Evolutionary conservation across 2,113 vertebrate genomes (phyloP), one percentile per base, ranked within the genome.

Genomic region (Chionodraco myersi): DNA sequence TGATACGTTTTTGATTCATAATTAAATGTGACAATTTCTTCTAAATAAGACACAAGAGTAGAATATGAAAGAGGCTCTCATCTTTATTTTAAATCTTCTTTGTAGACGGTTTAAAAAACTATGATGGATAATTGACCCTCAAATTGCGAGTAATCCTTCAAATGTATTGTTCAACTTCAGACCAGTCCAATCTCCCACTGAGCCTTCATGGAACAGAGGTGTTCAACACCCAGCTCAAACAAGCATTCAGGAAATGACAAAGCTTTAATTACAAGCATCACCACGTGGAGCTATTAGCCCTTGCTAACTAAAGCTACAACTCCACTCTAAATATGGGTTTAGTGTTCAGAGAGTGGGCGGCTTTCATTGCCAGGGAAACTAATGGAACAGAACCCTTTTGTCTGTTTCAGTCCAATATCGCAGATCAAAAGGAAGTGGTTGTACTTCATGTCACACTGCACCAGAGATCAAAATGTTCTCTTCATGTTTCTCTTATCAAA

Each of bases 331-430:
- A 82, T 86, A 77, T 48, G 82, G 87, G 73, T 82, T 88, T 82
- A 23, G 59, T 1, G 8, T 15, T 61, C 52, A 52, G 73, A 21
- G 61, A 82, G 72, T 30, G 66, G 72, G 86, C 51, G 64, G 80
- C 79, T 79, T 81, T 85, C 82, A 89, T 91, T 77, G 79, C 89
- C 86, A 89, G 53, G 92, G 90, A 91, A 84, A 88, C 87, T 71
- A 88, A 92, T 88, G 85, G 44, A 81, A 26, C 78, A 51, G 15
- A 51, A 59, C 26, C 9, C 76, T 80, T 75, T 83, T 81, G 75
- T 88, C 68, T 76, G 45, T 70, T 75, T 75, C 56, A 41, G 4
- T 72, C 72, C 53, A 70, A 52, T 75, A 53, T 62, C 10, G 44
- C n/a, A 18, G 85, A 89, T 90, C 79, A 89, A 92, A 92, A 86